These are phyloP conservation scores for Scarus forsteni DNA, from an alignment of 2,797 vertebrate species.

Conservation along the genomic window DNA sequence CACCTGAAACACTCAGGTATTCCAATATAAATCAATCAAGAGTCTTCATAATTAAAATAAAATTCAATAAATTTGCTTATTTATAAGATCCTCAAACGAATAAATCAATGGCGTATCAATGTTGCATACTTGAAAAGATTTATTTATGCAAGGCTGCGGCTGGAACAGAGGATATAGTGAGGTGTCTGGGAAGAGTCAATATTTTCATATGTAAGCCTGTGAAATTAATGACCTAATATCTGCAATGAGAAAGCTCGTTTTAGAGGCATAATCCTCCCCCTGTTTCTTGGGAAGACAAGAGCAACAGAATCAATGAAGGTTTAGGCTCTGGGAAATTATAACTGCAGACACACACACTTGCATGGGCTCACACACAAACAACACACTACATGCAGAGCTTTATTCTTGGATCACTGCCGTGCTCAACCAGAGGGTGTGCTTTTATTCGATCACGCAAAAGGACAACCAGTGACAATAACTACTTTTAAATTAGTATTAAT, in stretches of 20 bases:
- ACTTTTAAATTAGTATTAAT: slow-evolving; percentile 32
- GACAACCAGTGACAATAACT: slow-evolving; percentile 34
- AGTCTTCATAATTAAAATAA: slow-evolving; percentile 73
- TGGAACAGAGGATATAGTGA: slow-evolving; percentile 70
- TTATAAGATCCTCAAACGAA: slow-evolving; percentile 75
- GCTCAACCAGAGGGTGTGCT: neutral
- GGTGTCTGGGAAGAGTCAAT: slow-evolving; percentile 86
- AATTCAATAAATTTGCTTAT: slow-evolving; percentile 78
- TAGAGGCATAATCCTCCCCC: slow-evolving; percentile 80
- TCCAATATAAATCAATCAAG: slow-evolving; percentile 70
- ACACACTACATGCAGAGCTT: slow-evolving; percentile 9
- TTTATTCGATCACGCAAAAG: slow-evolving; percentile 23
- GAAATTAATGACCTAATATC: slow-evolving; percentile 86
- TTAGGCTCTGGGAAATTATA: slow-evolving; percentile 77
- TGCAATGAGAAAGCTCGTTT: slow-evolving; percentile 82
- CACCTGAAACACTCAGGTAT: slow-evolving; percentile 2
- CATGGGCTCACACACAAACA: slow-evolving; percentile 11
- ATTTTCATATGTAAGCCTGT: slow-evolving; percentile 86
- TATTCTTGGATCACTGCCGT: neutral
- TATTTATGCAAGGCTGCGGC: slow-evolving; percentile 75
- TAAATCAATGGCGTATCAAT: slow-evolving; percentile 80
- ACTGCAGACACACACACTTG: slow-evolving; percentile 43
- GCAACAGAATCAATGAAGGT: slow-evolving; percentile 79
- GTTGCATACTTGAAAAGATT: slow-evolving; percentile 68
- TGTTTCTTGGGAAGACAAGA: slow-evolving; percentile 74